Conservation (phyloP, 2,888 invertebrate genomes). For the Microctonus brassicae region DNA sequence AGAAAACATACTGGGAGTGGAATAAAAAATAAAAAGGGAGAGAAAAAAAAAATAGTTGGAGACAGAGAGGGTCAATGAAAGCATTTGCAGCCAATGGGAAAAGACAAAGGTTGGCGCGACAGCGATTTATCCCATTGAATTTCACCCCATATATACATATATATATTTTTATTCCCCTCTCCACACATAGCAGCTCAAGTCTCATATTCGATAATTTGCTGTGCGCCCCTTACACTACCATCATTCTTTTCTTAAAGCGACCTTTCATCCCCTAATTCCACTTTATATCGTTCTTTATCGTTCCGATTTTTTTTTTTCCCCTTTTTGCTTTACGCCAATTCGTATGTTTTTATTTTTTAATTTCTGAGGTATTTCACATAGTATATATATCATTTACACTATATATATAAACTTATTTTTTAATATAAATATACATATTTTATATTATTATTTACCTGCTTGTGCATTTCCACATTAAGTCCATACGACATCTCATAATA, state of each 20-base stretch:
- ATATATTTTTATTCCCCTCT: too few relatives aligned
- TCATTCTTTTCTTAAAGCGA: conserved; percentile 26
- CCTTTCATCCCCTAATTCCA: conserved; percentile 26
- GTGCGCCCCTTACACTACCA: conserved; percentile 36
- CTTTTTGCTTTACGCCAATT: neutral
- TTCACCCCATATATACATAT: conserved; percentile 18
- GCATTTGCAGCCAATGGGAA: conserved; percentile 31
- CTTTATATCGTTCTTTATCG: conserved; percentile 36
- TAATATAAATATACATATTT: neutral
- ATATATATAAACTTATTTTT: too few relatives aligned
- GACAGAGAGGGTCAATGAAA: conserved; percentile 28
- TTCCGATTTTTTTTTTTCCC: conserved; percentile 16
- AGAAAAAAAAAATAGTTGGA: conserved; percentile 14
- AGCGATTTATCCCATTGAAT: conserved; percentile 56
- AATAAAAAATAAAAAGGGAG: conserved; percentile 35
- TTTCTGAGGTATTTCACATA: too few relatives aligned
- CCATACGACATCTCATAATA: conserved; percentile 99
- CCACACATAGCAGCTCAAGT: conserved; percentile 39
- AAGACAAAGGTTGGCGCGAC: conserved; percentile 35
- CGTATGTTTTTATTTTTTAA: neutral
- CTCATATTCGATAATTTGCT: conserved; percentile 59
- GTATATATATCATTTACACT: too few relatives aligned
- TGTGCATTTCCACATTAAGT: conserved; percentile 97
- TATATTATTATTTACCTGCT: conserved; percentile 79
- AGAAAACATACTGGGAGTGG: conserved; percentile 32